Evolutionary conservation across 2,888 invertebrate species (phyloP).

Genomic region (Drosophila ezoana): DNA sequence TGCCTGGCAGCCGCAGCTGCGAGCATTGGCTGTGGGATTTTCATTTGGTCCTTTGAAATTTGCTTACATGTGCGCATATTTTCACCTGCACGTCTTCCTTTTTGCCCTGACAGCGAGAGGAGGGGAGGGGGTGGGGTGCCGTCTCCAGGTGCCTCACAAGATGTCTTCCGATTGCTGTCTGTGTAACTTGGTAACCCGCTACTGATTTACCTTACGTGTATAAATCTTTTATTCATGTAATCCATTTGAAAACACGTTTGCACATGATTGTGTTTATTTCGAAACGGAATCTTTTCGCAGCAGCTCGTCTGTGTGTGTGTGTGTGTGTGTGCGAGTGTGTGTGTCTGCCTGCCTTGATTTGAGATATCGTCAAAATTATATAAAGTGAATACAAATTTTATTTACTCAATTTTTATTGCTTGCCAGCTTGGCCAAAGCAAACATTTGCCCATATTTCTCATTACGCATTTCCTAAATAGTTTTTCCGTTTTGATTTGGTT

Average conservation of each 20-base stretch:
- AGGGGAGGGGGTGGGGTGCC: background rate
- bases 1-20: conserved; percentile 27
- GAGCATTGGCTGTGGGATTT: conserved; percentile 37
- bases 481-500: conserved; percentile 10
- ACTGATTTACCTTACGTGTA: conserved; percentile 80
- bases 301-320: conserved; percentile 9
- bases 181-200: conserved; percentile 71
- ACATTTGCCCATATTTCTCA: conserved; percentile 47
- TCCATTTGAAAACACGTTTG: conserved; percentile 81
- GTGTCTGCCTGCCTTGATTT: conserved; percentile 52
- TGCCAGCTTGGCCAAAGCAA: conserved; percentile 46
- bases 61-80: conserved; percentile 78
- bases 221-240: conserved; percentile 81
- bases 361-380: conserved; percentile 80
- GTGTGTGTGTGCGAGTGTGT: conserved; percentile 3
- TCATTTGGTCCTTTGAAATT: conserved; percentile 60
- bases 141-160: conserved; percentile 13
- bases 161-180: conserved; percentile 31
- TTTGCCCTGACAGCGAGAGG: background rate
- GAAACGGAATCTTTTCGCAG: conserved; percentile 63
- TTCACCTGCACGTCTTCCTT: conserved; percentile 64
- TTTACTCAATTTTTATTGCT: conserved; percentile 72
- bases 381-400: conserved; percentile 81
- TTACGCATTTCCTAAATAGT: conserved; percentile 18
- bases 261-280: conserved; percentile 80